Evolutionary conservation across 1,140 invertebrate genomes (phyloP).

Genomic region (Capitella teleta): DNA sequence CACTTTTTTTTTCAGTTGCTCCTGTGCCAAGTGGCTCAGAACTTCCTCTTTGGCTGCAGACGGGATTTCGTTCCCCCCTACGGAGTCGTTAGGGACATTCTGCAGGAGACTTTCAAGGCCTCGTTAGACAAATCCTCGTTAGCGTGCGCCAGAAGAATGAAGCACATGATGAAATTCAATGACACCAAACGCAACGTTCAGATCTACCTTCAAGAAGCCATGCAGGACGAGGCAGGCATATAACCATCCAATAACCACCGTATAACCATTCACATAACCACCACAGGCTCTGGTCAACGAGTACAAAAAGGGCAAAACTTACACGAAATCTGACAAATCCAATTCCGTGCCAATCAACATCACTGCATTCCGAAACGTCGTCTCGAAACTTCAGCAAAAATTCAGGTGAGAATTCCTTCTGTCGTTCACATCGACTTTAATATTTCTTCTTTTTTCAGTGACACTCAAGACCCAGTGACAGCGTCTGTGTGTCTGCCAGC

Average conservation of each 20-base stretch:
- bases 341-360: slow-evolving; percentile 1
- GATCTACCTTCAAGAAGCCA: slow-evolving; percentile 52
- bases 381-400: slow-evolving; percentile 9
- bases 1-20: slow-evolving; percentile 40
- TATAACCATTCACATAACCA: not conserved
- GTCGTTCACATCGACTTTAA: too few species aligned
- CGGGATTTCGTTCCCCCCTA: slow-evolving; percentile 42
- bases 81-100: slow-evolving; percentile 50
- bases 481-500: too few species aligned
- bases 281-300: slow-evolving; percentile 7
- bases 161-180: slow-evolving; percentile 53
- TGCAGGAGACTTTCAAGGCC: slow-evolving; percentile 42
- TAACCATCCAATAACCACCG: not conserved
- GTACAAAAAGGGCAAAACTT: slow-evolving; percentile 10
- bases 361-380: slow-evolving; percentile 3
- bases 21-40: slow-evolving; percentile 55
- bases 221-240: slow-evolving; percentile 30
- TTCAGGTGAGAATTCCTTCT: slow-evolving; percentile 13
- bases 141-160: slow-evolving; percentile 55
- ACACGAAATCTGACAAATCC: slow-evolving; percentile 1
- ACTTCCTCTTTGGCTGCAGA: slow-evolving; percentile 51
- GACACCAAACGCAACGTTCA: slow-evolving; percentile 48
- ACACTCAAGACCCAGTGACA: too few species aligned
- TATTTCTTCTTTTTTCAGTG: too few species aligned
- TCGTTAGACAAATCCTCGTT: slow-evolving; percentile 57